Conservation (phyloP, 1,140 invertebrate species). For the Anastrepha ludens region DNA sequence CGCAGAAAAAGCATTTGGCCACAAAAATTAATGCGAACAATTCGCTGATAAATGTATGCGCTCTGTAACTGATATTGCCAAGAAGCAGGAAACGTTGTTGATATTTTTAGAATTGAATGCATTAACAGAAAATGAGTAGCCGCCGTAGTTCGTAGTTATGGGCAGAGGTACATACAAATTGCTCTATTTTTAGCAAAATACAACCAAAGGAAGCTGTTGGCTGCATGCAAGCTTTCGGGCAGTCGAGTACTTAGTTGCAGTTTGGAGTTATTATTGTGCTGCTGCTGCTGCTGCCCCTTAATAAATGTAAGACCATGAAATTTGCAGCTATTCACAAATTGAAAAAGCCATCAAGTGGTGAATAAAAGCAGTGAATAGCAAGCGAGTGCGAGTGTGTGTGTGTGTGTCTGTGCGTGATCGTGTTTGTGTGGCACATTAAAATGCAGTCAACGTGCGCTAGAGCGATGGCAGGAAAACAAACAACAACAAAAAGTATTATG, state of each 20-base stretch:
- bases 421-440: constrained; percentile 6
- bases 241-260: background rate
- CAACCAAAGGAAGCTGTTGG: background rate
- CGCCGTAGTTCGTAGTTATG: background rate
- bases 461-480: background rate
- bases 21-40: constrained; percentile 10
- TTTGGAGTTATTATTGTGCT: background rate
- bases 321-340: background rate
- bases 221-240: background rate
- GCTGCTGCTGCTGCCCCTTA: background rate
- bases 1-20: background rate
- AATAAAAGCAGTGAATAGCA: background rate
- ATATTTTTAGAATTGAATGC: constrained; percentile 45
- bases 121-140: background rate
- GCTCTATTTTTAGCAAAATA: background rate
- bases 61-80: constrained; percentile 7
- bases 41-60: constrained; percentile 19
- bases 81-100: constrained; percentile 33
- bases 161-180: background rate
- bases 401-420: background rate
- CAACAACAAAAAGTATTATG: too few species aligned
- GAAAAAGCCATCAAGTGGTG: background rate
- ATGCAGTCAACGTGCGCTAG: background rate
- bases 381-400: background rate
- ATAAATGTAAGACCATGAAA: constrained; percentile 23